Percentiles rank a stretch among this genome's conserved stretches.
These are phyloP conservation scores for Catagonus wagneri DNA, from an alignment of 2,113 vertebrate genomes.

Conservation along the genomic window DNA sequence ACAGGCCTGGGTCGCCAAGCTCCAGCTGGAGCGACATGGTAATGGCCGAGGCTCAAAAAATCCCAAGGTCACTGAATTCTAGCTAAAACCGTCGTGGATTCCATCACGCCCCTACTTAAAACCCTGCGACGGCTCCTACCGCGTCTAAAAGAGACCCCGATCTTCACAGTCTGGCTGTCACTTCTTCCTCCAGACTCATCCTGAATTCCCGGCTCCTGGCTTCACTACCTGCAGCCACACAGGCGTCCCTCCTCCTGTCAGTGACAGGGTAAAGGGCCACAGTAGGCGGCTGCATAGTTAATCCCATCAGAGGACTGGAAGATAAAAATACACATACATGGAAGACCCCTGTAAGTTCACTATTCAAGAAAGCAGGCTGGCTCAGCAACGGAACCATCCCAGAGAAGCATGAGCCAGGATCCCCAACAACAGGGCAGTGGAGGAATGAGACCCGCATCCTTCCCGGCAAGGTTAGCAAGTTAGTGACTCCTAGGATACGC, in stretches of 20 bases:
- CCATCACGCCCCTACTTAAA: neutral
- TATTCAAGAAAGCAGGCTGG: too few species aligned
- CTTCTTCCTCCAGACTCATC: neutral
- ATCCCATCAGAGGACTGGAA: too few species aligned
- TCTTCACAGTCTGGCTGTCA: neutral
- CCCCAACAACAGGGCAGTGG: too few species aligned
- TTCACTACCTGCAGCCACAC: neutral
- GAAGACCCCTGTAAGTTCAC: too few species aligned
- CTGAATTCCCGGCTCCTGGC: neutral
- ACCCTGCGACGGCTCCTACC: neutral
- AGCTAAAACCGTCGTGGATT: neutral
- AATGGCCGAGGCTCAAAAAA: neutral
- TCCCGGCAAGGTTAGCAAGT: too few species aligned
- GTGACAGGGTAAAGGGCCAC: too few species aligned
- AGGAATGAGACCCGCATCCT: too few species aligned
- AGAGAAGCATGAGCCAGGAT: too few species aligned
- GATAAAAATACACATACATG: too few species aligned
- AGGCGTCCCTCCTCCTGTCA: neutral
- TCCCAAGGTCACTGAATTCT: neutral
- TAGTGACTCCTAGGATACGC: too few species aligned
- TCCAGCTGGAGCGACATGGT: neutral
- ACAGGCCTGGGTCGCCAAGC: neutral
- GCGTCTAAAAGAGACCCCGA: neutral
- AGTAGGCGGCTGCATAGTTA: too few species aligned
- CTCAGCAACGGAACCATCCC: too few species aligned